These are phyloP conservation scores for Erannis defoliaria DNA, from an alignment of 2,888 invertebrate genomes.

Conservation along the genomic window DNA sequence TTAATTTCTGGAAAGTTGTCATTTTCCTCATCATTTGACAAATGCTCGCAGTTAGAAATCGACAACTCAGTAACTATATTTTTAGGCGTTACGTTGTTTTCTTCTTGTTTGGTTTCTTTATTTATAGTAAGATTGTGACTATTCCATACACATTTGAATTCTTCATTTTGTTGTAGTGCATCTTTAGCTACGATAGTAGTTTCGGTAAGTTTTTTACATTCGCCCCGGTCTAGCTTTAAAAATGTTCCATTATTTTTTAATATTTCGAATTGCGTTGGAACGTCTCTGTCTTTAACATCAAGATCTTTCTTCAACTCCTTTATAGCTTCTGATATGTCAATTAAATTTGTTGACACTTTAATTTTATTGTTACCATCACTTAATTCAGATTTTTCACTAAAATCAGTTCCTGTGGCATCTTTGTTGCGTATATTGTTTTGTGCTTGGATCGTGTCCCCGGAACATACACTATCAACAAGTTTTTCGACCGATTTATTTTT, in stretches of 20 bases:
- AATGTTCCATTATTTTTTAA: background rate
- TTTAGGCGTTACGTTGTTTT: background rate
- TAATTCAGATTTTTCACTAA: constrained; percentile 12
- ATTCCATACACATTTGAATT: constrained; percentile 27
- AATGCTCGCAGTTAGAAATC: background rate
- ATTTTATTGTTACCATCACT: constrained; percentile 8
- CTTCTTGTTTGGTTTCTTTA: constrained; percentile 4
- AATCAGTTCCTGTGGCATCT: constrained; percentile 10
- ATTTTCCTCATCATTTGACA: background rate
- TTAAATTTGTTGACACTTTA: background rate
- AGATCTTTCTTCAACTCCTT: background rate
- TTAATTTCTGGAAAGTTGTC: background rate
- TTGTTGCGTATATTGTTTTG: constrained; percentile 16
- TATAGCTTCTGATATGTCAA: constrained; percentile 6
- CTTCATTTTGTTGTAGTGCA: constrained; percentile 35
- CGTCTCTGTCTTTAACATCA: background rate
- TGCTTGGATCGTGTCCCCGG: constrained; percentile 12
- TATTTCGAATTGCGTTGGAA: constrained; percentile 1
- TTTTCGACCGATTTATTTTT: constrained; percentile 19
- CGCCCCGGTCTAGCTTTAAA: background rate
- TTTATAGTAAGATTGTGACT: background rate
- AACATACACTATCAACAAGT: constrained; percentile 31
- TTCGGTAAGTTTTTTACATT: constrained; percentile 39
- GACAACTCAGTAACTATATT: background rate
- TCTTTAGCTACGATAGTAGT: constrained; percentile 40